These are phyloP conservation scores for Sarcophaga subvicina DNA, from an alignment of 2,888 invertebrate species.

Conservation along the genomic window DNA sequence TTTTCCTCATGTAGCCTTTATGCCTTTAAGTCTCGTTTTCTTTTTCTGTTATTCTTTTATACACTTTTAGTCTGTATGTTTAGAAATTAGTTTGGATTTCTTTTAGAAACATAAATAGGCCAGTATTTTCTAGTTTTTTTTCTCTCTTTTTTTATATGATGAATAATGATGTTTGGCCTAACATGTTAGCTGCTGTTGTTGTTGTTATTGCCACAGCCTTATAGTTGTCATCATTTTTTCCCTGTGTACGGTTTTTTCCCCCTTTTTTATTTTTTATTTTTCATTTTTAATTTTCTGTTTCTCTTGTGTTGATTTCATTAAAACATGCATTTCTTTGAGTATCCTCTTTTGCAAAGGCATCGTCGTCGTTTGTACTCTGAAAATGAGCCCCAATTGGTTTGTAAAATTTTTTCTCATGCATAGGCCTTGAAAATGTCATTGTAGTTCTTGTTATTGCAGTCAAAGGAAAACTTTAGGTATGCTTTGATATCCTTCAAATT, in stretches of 20 bases:
- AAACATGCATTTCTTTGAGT: not conserved
- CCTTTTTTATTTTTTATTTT: not conserved
- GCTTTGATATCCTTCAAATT: not conserved
- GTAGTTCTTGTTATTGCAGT: not conserved
- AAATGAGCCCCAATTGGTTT: not conserved
- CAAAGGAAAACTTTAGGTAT: not conserved
- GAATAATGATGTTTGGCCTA: constrained; percentile 15
- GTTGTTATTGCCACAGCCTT: not conserved
- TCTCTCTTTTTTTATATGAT: not conserved
- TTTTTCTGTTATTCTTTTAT: too few species aligned
- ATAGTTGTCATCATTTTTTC: not conserved
- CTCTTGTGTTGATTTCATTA: not conserved
- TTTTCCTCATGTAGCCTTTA: too few species aligned
- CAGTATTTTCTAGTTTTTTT: not conserved
- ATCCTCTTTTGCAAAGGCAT: not conserved
- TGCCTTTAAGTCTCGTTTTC: too few species aligned
- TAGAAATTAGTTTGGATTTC: not conserved
- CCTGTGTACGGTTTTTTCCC: not conserved
- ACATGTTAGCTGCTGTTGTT: not conserved
- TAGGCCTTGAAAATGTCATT: not conserved
- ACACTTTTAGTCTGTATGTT: not conserved
- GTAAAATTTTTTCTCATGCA: not conserved
- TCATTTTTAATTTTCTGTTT: not conserved
- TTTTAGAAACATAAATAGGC: constrained; percentile 35
- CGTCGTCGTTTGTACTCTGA: not conserved